Evolutionary conservation across 2,888 invertebrate genomes (phyloP), one percentile per base, ranked within the genome.

Genomic region (Lumbricus terrestris): DNA sequence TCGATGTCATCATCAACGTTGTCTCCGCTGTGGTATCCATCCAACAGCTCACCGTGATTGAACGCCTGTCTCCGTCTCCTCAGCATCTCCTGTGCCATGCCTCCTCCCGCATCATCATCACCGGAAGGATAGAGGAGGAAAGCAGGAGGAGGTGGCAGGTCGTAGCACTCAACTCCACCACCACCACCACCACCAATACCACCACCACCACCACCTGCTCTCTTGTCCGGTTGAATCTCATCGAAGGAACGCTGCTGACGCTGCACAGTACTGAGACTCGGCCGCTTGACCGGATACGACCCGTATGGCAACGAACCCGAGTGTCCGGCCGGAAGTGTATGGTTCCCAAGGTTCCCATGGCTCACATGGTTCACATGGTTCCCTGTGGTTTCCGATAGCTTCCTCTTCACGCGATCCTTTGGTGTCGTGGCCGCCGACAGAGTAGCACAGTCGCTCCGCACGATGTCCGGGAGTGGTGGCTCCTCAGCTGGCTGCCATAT

Each of bases 1-100:
- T 91, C 91, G n/a, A 91, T 91, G 85, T 89, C 91, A 37, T 91
- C 91, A 88, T 91, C 91, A 34, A 91, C 91, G 35, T 91, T 91
- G 69, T 91, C 91, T 29, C 90, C 91, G 54, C 91, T 91, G 37
- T 90, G 88, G 83, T 91, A 91, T 34, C 91, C 91, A n/a, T 89
- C 90, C 82, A 90, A n/a, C 37, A 38, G 37, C 38, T 90, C 83
- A 3, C 37, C 90, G 37, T 16, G 37, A 38, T n/a, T 82, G 82
- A 90, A 38, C 38, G 82, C 90, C 37, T 35, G 33, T 29, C 42
- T 90, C 37, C 83, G 38, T 29, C 42, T 90, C 37, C 83, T n/a
- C 13, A 33, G 54, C 29, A n/a, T 37, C 29, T n/a, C 69, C 5
- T 18, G n/a, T 47, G 38, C 38, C 23, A 37, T 37, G 8, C 82